phyloP scores from a whole-genome alignment of 2,113 vertebrate species.

The Tetrax tetrax region DNA sequence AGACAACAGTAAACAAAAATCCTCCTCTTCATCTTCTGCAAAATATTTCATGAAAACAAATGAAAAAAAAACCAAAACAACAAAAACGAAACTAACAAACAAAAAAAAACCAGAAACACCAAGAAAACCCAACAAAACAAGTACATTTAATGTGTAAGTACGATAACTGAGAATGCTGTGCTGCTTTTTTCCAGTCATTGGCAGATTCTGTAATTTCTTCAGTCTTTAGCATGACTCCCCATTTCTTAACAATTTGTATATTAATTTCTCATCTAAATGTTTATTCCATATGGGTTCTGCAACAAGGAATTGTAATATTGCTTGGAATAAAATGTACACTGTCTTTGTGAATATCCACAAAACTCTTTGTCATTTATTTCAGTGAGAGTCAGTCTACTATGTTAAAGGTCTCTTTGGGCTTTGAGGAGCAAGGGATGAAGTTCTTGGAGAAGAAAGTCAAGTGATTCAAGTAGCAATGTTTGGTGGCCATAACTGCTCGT shows the following conservation, averaged over 20 bases:
- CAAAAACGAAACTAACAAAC: background rate
- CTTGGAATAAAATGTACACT: background rate
- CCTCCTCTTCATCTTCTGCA: background rate
- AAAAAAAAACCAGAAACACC: too few species aligned
- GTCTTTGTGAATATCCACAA: background rate
- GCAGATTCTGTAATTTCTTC: background rate
- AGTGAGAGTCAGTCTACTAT: rapidly evolving
- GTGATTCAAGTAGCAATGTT: background rate
- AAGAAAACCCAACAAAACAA: background rate
- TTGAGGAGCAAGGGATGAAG: background rate
- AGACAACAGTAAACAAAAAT: background rate
- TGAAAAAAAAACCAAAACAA: rapidly evolving
- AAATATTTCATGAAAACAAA: background rate
- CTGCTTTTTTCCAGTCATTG: background rate
- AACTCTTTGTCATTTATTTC: background rate
- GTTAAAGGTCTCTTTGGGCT: background rate
- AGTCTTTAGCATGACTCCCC: background rate
- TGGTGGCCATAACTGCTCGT: background rate
- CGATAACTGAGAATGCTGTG: background rate
- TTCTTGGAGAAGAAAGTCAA: background rate
- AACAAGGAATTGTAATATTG: background rate
- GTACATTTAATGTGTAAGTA: background rate
- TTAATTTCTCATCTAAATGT: background rate
- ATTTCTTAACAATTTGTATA: background rate
- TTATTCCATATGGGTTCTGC: background rate